Percentiles rank a stretch among this genome's conserved stretches.
These are phyloP conservation scores for Myotis davidii DNA, from an alignment of 2,113 vertebrate species.

Conservation along the genomic window DNA sequence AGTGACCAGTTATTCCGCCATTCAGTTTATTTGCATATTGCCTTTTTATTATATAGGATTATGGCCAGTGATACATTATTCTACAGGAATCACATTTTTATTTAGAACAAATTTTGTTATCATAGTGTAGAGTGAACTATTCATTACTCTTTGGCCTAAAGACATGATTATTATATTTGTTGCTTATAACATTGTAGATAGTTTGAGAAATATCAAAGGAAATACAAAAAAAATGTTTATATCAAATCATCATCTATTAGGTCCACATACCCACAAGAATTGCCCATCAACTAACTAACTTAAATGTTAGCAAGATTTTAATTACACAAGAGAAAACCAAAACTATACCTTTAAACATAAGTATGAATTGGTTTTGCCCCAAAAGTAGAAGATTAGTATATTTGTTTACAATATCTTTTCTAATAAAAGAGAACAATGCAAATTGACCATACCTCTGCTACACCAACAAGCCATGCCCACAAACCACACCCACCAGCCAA, in stretches of 20 bases:
- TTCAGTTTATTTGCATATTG: too few species aligned
- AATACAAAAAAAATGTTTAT: neutral
- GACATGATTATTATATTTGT: neutral
- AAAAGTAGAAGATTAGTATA: neutral
- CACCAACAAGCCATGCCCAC: too few species aligned
- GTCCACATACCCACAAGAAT: accelerated
- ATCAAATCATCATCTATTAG: neutral
- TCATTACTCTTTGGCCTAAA: neutral
- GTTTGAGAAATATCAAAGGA: neutral
- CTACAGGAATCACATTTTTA: neutral
- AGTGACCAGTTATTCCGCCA: too few species aligned
- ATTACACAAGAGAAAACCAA: neutral
- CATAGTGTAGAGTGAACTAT: neutral
- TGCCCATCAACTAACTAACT: neutral
- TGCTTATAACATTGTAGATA: neutral
- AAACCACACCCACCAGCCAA: too few species aligned
- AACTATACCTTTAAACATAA: neutral
- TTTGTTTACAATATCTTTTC: neutral
- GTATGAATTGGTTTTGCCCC: neutral
- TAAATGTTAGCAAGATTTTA: neutral
- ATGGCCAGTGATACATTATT: neutral
- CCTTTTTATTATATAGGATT: neutral
- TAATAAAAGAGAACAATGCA: too few species aligned
- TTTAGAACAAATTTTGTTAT: neutral
- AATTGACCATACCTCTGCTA: too few species aligned